Conservation (phyloP, 2,113 vertebrate species). For the Struthio camelus region DNA sequence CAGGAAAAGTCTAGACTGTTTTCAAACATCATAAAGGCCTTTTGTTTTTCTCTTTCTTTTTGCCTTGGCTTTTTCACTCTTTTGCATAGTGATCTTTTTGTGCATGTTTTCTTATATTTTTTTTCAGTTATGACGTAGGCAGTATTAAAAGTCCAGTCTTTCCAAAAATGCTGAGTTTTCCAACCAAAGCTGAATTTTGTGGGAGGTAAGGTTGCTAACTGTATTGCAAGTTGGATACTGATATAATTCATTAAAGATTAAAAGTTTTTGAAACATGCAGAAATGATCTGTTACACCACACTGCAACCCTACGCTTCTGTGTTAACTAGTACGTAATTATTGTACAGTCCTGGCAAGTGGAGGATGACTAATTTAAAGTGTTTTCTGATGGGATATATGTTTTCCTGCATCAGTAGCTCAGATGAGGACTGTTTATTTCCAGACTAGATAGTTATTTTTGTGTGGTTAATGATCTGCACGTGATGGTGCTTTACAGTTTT, state of each 20-base stretch:
- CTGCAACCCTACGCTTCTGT: background rate
- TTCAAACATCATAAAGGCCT: background rate
- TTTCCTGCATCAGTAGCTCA: background rate
- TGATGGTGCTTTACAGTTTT: background rate
- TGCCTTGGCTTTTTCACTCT: background rate
- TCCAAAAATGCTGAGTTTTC: background rate
- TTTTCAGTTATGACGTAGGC: background rate
- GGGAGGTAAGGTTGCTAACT: background rate
- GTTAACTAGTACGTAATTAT: background rate
- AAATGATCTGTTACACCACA: background rate
- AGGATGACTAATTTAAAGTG: background rate
- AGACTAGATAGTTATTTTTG: background rate
- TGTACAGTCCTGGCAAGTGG: background rate
- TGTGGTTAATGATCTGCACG: background rate
- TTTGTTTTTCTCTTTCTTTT: background rate
- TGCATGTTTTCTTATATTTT: rapidly evolving
- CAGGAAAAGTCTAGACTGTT: background rate
- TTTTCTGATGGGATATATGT: background rate
- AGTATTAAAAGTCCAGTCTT: background rate
- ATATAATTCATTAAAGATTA: background rate
- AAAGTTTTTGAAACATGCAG: background rate
- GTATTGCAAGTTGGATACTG: background rate
- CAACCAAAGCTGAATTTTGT: background rate
- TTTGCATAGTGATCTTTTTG: background rate
- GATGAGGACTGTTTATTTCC: background rate